Conservation (phyloP, 2,113 vertebrate species). For the Syngnathus typhle region DNA sequence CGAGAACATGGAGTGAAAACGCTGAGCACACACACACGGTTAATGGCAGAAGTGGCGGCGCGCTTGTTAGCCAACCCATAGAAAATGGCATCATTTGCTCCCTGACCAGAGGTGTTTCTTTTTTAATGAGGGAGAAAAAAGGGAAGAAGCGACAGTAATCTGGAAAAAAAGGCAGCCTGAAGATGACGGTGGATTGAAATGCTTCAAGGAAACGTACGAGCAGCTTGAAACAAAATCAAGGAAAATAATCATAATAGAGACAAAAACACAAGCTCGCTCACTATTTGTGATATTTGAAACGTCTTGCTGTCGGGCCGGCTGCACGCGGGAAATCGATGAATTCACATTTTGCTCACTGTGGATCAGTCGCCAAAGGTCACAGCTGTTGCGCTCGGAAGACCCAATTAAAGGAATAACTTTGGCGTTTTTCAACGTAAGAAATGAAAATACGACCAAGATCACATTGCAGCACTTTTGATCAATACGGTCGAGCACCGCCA, state of each 20-base stretch:
- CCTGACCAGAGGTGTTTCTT: conserved; percentile 28
- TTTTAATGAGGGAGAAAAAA: conserved; percentile 8
- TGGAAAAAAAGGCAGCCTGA: conserved; percentile 13
- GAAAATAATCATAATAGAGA: conserved; percentile 7
- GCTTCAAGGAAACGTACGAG: not conserved
- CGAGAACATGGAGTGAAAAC: not conserved
- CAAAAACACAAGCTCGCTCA: not conserved
- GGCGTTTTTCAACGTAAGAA: not conserved
- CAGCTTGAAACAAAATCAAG: conserved; percentile 11
- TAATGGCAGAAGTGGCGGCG: not conserved
- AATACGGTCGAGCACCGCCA: not conserved
- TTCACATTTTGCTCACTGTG: conserved; percentile 2
- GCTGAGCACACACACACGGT: conserved; percentile 3
- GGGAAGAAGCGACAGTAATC: conserved; percentile 13
- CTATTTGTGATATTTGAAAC: conserved; percentile 13
- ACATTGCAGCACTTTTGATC: not conserved
- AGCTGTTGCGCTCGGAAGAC: not conserved
- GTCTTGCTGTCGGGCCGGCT: not conserved
- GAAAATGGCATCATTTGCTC: conserved; percentile 32
- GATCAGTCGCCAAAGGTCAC: not conserved
- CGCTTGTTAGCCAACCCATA: conserved; percentile 16
- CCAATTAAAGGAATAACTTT: conserved; percentile 1
- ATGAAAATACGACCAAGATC: not conserved
- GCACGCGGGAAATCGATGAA: not conserved
- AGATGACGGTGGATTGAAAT: conserved; percentile 2